Percentiles rank a stretch among this genome's conserved stretches.
These are phyloP conservation scores for Hipposideros armiger DNA, from an alignment of 2,113 vertebrate species.

Conservation along the genomic window DNA sequence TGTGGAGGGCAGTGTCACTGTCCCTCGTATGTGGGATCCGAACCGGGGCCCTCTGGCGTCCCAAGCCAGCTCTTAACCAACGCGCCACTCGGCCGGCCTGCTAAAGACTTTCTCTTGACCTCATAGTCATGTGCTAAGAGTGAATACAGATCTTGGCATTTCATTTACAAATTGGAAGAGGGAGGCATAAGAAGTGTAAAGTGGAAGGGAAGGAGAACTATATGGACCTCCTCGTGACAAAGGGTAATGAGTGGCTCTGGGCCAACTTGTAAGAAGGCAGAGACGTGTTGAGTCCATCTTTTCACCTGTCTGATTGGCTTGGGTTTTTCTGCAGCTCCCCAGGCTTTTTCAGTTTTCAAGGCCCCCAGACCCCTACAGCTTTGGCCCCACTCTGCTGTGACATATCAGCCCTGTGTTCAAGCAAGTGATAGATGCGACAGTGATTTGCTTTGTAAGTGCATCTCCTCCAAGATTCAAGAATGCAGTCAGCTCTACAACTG, in stretches of 20 bases:
- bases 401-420: background rate
- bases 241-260: background rate
- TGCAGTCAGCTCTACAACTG: background rate
- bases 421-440: background rate
- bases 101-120: background rate
- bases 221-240: background rate
- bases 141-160: background rate
- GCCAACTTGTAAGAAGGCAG: background rate
- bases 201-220: background rate
- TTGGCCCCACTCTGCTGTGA: background rate
- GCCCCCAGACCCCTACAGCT: accelerated
- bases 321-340: background rate
- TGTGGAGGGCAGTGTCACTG: too few relatives aligned
- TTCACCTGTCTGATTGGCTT: background rate
- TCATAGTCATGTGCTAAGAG: background rate
- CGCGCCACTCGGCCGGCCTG: too few relatives aligned
- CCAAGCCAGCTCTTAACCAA: too few relatives aligned
- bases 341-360: background rate
- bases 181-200: background rate
- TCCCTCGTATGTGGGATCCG: too few relatives aligned
- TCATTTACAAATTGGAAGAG: background rate
- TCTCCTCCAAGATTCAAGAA: background rate
- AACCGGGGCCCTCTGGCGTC: too few relatives aligned
- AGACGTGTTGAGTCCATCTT: background rate
- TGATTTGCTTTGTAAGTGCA: background rate